phyloP scores from a whole-genome alignment of 2,113 vertebrate genomes.

The Cricetomys ansorgei region DNA sequence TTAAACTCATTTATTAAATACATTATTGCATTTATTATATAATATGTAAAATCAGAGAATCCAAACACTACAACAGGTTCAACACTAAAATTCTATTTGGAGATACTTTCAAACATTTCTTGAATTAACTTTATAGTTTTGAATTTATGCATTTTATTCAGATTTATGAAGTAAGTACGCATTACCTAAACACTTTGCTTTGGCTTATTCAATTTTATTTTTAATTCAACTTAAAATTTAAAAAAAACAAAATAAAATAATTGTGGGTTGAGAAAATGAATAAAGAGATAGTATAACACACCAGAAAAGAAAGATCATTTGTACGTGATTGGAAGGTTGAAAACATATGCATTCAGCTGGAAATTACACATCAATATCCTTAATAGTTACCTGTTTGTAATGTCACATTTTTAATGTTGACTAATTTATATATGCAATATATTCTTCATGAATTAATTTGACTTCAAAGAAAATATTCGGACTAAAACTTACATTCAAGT shows the following conservation, averaged over 20 bases:
- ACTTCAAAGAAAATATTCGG: neutral
- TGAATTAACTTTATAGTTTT: neutral
- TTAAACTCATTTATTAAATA: neutral
- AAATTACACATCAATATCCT: neutral
- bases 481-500: neutral
- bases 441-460: neutral
- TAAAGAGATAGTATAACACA: neutral
- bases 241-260: neutral
- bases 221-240: neutral
- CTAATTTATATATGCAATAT: neutral
- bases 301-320: neutral
- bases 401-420: neutral
- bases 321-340: neutral
- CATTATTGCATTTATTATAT: neutral
- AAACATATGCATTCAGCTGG: neutral
- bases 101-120: no score
- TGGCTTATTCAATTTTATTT: neutral
- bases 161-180: neutral
- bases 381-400: neutral
- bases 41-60: neutral
- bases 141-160: neutral
- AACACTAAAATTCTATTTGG: neutral
- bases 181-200: neutral
- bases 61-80: no score
- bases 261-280: neutral